These are phyloP conservation scores for Halcyon leucocephala DNA, from an alignment of 2,797 vertebrate species.

Conservation along the genomic window DNA sequence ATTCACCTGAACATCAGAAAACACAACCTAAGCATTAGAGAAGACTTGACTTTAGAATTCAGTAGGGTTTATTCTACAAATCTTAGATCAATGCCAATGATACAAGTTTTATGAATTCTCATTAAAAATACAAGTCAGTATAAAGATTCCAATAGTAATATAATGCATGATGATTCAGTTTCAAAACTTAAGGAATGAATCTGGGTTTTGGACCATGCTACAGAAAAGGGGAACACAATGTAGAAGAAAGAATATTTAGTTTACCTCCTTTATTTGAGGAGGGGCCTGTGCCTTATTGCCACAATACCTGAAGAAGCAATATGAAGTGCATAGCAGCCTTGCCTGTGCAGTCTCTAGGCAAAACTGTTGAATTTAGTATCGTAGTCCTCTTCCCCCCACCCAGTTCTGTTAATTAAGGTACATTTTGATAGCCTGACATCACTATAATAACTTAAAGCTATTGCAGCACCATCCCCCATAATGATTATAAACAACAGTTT, in stretches of 20 bases:
- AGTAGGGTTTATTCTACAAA: conserved; percentile 77
- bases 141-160: conserved; percentile 73
- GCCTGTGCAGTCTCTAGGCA: conserved; percentile 35
- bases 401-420: conserved; percentile 24
- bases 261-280: conserved; percentile 60
- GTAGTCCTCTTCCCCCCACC: neutral
- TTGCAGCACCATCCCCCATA: conserved; percentile 27
- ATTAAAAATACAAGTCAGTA: conserved; percentile 77
- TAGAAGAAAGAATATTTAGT: conserved; percentile 41
- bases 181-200: conserved; percentile 70
- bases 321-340: conserved; percentile 67
- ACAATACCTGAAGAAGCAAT: conserved; percentile 64
- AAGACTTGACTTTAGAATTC: conserved; percentile 70
- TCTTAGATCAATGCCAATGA: conserved; percentile 73
- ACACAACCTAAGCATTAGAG: conserved; percentile 63
- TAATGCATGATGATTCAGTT: conserved; percentile 66
- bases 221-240: conserved; percentile 49
- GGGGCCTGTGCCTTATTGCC: conserved; percentile 67
- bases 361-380: conserved; percentile 43
- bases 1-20: conserved; percentile 23
- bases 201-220: conserved; percentile 66
- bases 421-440: conserved; percentile 23
- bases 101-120: conserved; percentile 73
- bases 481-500: neutral
- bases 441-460: conserved; percentile 57